Percentiles rank a stretch among this genome's conserved stretches.
These are phyloP conservation scores for Sphenopsis melanotis DNA, from an alignment of 2,797 vertebrate genomes.

Conservation along the genomic window DNA sequence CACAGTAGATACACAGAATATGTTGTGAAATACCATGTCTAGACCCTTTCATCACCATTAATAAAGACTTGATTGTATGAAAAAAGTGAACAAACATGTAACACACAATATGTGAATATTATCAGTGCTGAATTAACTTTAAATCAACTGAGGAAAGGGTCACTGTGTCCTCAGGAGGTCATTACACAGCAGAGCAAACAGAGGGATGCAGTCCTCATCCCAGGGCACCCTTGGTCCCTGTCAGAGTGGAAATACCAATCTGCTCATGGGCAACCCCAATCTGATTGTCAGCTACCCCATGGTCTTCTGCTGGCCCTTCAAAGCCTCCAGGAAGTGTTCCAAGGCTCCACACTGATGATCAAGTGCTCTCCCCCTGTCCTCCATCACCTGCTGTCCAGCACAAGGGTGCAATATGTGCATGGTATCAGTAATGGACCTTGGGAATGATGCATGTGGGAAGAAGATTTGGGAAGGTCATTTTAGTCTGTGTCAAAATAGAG, in stretches of 20 bases:
- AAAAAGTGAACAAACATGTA: background rate
- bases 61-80: background rate
- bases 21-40: background rate
- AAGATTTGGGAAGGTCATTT: background rate
- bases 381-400: background rate
- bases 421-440: accelerated
- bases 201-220: background rate
- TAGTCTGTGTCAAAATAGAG: background rate
- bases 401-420: background rate
- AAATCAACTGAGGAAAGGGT: background rate
- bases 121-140: background rate
- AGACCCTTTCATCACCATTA: background rate
- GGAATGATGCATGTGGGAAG: background rate
- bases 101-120: background rate
- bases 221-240: background rate
- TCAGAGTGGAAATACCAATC: background rate
- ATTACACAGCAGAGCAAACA: background rate
- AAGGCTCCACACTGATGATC: background rate
- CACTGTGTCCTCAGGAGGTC: background rate
- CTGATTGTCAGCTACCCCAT: accelerated
- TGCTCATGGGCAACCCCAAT: background rate
- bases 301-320: background rate
- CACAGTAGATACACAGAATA: background rate
- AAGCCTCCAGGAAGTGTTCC: background rate
- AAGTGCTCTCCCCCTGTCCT: background rate